Percentiles rank a stretch among this genome's conserved stretches.
phyloP scores from a whole-genome alignment of 2,888 invertebrate species.

The Nomada fucata region DNA sequence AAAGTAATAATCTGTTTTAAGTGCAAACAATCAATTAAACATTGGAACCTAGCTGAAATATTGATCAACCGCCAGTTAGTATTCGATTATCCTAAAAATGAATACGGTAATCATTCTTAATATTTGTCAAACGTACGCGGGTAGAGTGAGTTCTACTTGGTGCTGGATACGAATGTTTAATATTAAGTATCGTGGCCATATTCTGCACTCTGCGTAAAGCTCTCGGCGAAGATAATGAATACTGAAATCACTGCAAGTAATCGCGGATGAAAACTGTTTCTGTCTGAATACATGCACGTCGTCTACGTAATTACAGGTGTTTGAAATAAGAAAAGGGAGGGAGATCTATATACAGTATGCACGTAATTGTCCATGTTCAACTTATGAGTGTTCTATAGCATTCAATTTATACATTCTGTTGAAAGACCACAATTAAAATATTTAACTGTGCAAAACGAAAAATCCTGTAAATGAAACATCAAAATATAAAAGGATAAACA shows the following conservation, averaged over 20 bases:
- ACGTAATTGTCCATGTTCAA: too few species aligned
- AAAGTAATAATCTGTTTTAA: not conserved
- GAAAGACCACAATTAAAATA: too few species aligned
- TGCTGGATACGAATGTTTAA: slow-evolving; percentile 28
- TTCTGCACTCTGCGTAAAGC: slow-evolving; percentile 7
- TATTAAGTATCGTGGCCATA: slow-evolving; percentile 24
- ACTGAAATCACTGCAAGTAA: slow-evolving; percentile 45
- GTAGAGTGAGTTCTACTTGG: not conserved
- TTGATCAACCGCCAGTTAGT: not conserved
- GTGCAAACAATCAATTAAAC: not conserved
- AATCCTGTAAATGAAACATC: too few species aligned
- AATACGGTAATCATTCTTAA: slow-evolving; percentile 16
- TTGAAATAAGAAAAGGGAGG: not conserved
- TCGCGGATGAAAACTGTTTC: slow-evolving; percentile 45
- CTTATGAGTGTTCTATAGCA: too few species aligned
- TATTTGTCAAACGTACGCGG: not conserved
- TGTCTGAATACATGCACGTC: slow-evolving; percentile 15
- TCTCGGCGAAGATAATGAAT: slow-evolving; percentile 26
- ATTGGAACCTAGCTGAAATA: not conserved
- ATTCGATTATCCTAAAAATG: not conserved
- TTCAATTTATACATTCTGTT: too few species aligned
- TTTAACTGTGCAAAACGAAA: too few species aligned
- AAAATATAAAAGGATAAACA: too few species aligned
- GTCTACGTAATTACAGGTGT: slow-evolving; percentile 17
- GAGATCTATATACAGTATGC: too few species aligned